These are phyloP conservation scores for Hypomecis punctinalis DNA, from an alignment of 2,888 invertebrate genomes.

Conservation along the genomic window DNA sequence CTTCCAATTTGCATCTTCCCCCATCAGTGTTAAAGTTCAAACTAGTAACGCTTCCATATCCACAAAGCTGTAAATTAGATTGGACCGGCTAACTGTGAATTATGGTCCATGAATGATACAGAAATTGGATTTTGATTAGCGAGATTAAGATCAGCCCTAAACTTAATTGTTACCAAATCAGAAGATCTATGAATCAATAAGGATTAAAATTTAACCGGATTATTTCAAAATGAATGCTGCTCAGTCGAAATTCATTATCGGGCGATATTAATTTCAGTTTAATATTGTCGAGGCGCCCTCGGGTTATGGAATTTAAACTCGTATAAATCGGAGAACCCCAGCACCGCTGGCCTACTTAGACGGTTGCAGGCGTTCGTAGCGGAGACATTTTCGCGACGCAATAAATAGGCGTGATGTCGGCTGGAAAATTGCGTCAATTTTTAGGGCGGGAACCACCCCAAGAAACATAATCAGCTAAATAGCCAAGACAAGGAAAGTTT, in stretches of 20 bases:
- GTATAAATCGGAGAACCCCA: conserved; percentile 63
- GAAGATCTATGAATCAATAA: conserved; percentile 10
- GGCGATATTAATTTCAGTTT: conserved; percentile 46
- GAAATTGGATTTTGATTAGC: conserved; percentile 22
- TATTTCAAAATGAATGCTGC: conserved; percentile 29
- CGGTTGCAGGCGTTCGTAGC: conserved; percentile 53
- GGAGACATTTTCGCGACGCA: conserved; percentile 72
- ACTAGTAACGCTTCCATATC: not conserved
- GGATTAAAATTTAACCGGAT: conserved; percentile 21
- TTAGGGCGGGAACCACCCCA: conserved; percentile 59
- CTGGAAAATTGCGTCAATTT: conserved; percentile 79
- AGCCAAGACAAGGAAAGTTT: conserved; percentile 60
- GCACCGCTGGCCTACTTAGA: conserved; percentile 67
- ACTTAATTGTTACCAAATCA: conserved; percentile 9
- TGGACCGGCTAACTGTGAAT: conserved; percentile 11
- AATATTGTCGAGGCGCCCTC: conserved; percentile 49
- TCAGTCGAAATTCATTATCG: conserved; percentile 40
- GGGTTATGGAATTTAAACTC: conserved; percentile 67
- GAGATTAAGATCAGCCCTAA: conserved; percentile 8
- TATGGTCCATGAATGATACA: conserved; percentile 20
- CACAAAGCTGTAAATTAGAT: conserved; percentile 11
- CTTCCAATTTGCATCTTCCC: conserved; percentile 36
- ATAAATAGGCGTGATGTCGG: conserved; percentile 74
- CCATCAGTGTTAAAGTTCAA: conserved; percentile 26
- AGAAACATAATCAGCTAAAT: conserved; percentile 68